These are phyloP conservation scores for Montipora capricornis DNA, from an alignment of 64 coral and sea anemone genomes.

Conservation along the genomic window DNA sequence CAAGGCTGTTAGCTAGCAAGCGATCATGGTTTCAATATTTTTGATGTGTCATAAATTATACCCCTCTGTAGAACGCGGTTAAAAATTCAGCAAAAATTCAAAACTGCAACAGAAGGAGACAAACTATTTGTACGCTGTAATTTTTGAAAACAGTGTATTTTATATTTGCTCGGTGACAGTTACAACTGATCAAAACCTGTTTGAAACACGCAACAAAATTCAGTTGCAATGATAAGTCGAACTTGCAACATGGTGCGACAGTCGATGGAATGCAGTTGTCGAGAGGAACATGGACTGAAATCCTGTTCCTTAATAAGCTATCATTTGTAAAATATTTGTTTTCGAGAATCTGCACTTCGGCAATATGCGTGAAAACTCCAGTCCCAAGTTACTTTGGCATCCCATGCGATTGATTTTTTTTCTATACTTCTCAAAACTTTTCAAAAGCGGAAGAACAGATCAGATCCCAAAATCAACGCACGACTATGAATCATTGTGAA, in stretches of 20 bases:
- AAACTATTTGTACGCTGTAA: too few species aligned
- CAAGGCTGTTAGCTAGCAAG: not conserved
- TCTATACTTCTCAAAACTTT: not conserved
- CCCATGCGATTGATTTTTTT: not conserved
- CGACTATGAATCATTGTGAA: too few species aligned
- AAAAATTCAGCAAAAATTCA: too few species aligned
- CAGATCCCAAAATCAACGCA: not conserved
- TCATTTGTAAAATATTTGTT: not conserved
- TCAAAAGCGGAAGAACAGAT: not conserved
- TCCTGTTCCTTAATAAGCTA: too few species aligned
- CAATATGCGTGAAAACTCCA: not conserved
- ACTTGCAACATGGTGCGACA: too few species aligned
- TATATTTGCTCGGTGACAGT: not conserved
- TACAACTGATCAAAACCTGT: not conserved
- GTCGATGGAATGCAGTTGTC: not conserved
- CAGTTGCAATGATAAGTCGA: too few species aligned
- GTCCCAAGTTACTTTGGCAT: not conserved
- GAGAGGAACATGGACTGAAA: too few species aligned
- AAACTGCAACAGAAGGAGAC: not conserved
- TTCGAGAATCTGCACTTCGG: not conserved
- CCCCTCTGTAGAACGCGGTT: not conserved
- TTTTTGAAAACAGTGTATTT: too few species aligned
- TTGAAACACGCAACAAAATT: too few species aligned
- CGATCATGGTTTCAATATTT: not conserved
- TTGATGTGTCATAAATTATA: not conserved